phyloP scores from a whole-genome alignment of 1,140 invertebrate genomes.

The Drosophila saltans region DNA sequence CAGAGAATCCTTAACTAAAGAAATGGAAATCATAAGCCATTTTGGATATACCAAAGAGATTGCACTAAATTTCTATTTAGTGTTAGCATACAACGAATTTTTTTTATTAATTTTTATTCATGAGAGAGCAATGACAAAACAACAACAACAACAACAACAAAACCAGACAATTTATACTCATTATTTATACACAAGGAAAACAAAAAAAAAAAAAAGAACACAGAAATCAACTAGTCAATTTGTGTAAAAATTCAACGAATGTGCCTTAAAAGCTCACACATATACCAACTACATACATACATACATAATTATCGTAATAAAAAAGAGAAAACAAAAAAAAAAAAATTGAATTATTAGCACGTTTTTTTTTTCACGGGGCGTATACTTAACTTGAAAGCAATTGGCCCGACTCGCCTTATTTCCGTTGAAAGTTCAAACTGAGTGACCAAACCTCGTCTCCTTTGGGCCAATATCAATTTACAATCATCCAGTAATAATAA shows the following conservation, averaged over 20 bases:
- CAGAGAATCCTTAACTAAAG: not conserved
- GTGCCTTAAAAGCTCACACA: conserved; percentile 50
- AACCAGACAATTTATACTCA: conserved; percentile 71
- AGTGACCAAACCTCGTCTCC: not conserved
- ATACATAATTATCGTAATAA: conserved; percentile 43
- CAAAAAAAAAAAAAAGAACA: conserved; percentile 34
- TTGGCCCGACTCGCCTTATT: conserved; percentile 1
- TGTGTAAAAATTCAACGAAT: conserved; percentile 62
- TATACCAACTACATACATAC: conserved; percentile 1
- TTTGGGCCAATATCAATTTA: conserved; percentile 1
- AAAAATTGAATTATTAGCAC: conserved; percentile 4
- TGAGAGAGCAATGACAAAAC: conserved; percentile 4
- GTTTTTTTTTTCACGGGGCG: conserved; percentile 6
- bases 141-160: conserved; percentile 38
- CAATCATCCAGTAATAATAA: not conserved
- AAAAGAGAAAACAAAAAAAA: conserved; percentile 15
- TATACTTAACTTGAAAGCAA: conserved; percentile 52
- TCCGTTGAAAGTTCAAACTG: conserved; percentile 43
- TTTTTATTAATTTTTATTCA: conserved; percentile 37
- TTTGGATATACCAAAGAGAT: conserved; percentile 65
- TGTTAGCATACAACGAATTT: conserved; percentile 55
- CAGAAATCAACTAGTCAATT: conserved; percentile 59
- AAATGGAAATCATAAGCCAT: conserved; percentile 28
- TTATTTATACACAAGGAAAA: conserved; percentile 50
- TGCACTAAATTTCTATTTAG: conserved; percentile 17